These are phyloP conservation scores for Acronicta aceris DNA, from an alignment of 2,888 invertebrate species.

Conservation along the genomic window DNA sequence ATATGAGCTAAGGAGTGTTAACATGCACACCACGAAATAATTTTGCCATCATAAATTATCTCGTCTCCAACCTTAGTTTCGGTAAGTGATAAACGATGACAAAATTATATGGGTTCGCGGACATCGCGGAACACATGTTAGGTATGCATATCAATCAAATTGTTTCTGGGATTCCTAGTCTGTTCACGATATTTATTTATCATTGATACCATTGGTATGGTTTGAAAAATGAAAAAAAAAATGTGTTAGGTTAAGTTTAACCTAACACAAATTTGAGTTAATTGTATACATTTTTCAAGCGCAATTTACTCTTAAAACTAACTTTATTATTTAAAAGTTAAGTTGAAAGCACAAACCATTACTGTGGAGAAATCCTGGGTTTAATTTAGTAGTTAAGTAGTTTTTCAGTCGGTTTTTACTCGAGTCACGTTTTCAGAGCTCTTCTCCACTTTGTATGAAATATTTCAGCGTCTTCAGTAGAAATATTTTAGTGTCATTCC, in stretches of 20 bases:
- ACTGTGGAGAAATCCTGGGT: slow-evolving; percentile 28
- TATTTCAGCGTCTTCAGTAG: slow-evolving; percentile 22
- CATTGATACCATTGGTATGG: too few species aligned
- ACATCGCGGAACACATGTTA: too few species aligned
- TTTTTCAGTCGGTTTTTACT: slow-evolving; percentile 47
- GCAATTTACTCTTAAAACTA: slow-evolving; percentile 31
- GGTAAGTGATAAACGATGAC: too few species aligned
- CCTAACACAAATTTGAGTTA: slow-evolving; percentile 21
- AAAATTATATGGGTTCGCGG: too few species aligned
- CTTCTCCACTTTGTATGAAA: slow-evolving; percentile 27
- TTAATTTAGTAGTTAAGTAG: slow-evolving; percentile 50
- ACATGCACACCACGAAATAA: too few species aligned
- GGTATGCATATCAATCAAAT: too few species aligned
- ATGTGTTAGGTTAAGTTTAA: slow-evolving; percentile 28
- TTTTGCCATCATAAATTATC: too few species aligned
- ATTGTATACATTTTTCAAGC: slow-evolving; percentile 33
- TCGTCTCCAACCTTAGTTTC: too few species aligned
- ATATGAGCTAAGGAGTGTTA: too few species aligned
- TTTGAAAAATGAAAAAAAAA: too few species aligned
- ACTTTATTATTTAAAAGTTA: slow-evolving; percentile 45
- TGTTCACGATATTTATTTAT: too few species aligned
- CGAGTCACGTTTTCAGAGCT: slow-evolving; percentile 36
- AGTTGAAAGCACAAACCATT: slow-evolving; percentile 41
- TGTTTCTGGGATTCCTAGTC: too few species aligned
- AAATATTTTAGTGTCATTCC: slow-evolving; percentile 23